Evolutionary conservation across 1,140 invertebrate genomes (phyloP).

Genomic region (Melanaphis sacchari): DNA sequence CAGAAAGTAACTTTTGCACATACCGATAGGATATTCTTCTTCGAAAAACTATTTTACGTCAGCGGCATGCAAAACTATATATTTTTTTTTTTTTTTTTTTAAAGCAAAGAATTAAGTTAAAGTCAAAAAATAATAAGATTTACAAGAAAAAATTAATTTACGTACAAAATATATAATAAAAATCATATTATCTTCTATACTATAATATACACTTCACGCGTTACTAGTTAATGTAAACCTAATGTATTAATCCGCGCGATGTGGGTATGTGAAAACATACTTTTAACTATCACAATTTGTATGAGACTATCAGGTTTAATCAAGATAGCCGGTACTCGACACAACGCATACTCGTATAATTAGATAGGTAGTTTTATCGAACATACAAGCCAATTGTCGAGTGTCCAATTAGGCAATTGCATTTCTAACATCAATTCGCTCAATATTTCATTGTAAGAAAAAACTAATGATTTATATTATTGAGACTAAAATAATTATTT

Average conservation of each 20-base stretch:
- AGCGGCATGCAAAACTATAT: background rate
- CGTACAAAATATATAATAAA: background rate
- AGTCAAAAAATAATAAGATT: background rate
- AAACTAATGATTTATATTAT: background rate
- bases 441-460: background rate
- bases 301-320: background rate
- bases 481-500: background rate
- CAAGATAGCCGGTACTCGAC: background rate
- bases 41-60: background rate
- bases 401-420: background rate
- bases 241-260: background rate
- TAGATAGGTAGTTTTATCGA: background rate
- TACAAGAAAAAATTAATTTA: background rate
- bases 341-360: background rate
- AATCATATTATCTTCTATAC: background rate
- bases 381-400: background rate
- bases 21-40: background rate
- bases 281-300: conserved; percentile 20
- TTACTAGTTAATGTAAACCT: background rate
- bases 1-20: background rate
- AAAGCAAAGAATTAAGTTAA: background rate
- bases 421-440: background rate
- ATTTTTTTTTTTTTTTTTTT: background rate
- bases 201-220: background rate
- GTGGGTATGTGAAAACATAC: background rate